Conservation (phyloP, 2,113 vertebrate genomes). For the Phyllopteryx taeniolatus region DNA sequence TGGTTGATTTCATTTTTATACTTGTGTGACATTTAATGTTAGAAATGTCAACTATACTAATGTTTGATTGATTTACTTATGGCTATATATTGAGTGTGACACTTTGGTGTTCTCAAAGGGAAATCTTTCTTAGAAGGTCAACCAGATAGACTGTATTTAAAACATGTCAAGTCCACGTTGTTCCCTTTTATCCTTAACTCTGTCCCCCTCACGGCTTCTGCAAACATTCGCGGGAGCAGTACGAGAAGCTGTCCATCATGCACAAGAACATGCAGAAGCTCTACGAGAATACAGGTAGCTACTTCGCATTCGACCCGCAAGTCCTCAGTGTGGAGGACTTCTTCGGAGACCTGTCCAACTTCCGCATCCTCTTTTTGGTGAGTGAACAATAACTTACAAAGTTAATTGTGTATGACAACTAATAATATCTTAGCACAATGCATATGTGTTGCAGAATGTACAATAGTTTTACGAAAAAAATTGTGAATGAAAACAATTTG, state of each 20-base stretch:
- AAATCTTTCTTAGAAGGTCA: not conserved
- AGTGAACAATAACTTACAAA: slow-evolving; percentile 64
- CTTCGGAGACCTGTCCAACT: slow-evolving; percentile 89
- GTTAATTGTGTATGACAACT: not conserved
- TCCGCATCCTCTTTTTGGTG: slow-evolving; percentile 88
- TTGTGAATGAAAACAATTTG: not conserved
- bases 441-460: not conserved
- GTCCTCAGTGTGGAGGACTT: slow-evolving; percentile 87
- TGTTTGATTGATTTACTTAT: too few species aligned
- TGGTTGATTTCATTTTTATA: not conserved
- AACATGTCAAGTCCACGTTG: slow-evolving; percentile 8
- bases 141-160: not conserved
- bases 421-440: too few species aligned
- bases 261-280: slow-evolving; percentile 95
- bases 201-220: slow-evolving; percentile 81
- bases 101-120: not conserved
- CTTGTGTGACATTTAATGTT: not conserved
- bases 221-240: slow-evolving; percentile 87
- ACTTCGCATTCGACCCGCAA: slow-evolving; percentile 88
- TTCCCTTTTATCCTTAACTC: slow-evolving; percentile 76
- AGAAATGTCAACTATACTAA: too few species aligned
- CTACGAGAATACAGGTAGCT: slow-evolving; percentile 90
- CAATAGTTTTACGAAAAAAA: not conserved
- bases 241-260: slow-evolving; percentile 91
- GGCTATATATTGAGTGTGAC: too few species aligned